Evolutionary conservation across 2,888 invertebrate genomes (phyloP).

Genomic region (Dryomyza anilis): DNA sequence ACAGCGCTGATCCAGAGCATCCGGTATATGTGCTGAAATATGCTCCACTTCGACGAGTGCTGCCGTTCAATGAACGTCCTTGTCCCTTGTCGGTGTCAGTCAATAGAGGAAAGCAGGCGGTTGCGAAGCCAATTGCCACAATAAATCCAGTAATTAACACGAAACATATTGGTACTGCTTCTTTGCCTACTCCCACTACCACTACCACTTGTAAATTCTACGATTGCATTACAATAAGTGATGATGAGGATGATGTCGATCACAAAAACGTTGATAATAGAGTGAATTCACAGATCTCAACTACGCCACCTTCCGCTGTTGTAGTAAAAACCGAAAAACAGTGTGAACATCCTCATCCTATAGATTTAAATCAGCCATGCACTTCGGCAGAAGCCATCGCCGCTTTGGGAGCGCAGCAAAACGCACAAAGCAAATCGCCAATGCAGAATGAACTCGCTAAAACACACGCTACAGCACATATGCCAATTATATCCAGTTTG

Average conservation of each 20-base stretch:
- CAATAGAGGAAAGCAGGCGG: neutral
- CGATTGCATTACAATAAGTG: conserved; percentile 6
- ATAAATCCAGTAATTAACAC: neutral
- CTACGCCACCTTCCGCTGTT: neutral
- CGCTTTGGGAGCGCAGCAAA: neutral
- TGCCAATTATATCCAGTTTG: conserved; percentile 43
- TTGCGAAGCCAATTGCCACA: neutral
- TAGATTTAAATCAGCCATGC: neutral
- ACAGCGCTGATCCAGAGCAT: conserved; percentile 31
- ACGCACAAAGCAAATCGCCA: no score
- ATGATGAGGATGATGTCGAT: conserved; percentile 16
- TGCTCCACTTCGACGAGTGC: conserved; percentile 8
- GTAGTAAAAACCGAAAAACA: no score
- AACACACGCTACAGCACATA: conserved; percentile 32
- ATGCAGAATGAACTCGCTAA: no score
- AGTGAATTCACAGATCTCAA: neutral
- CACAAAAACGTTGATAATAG: neutral
- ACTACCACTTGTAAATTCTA: neutral
- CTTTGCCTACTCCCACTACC: neutral
- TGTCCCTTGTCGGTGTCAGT: neutral
- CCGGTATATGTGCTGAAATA: conserved; percentile 45
- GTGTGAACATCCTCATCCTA: no score
- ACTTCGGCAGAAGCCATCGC: no score
- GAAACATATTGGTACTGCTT: neutral
- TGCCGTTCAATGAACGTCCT: neutral